Percentiles rank a stretch among this genome's conserved stretches.
These are phyloP conservation scores for Cryptoleucopteryx plumbea DNA, from an alignment of 2,113 vertebrate species.

Conservation along the genomic window DNA sequence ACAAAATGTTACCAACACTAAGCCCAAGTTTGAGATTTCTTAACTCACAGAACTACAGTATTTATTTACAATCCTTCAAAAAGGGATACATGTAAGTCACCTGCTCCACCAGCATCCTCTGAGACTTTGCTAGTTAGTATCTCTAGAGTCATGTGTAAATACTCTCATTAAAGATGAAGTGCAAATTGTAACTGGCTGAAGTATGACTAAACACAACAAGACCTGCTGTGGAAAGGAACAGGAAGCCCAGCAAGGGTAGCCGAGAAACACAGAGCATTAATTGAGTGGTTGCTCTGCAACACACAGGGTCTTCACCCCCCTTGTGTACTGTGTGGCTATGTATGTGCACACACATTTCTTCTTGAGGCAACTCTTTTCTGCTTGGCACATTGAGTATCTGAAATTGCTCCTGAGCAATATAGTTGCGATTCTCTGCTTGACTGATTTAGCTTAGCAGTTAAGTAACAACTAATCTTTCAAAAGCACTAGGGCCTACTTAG, in stretches of 20 bases:
- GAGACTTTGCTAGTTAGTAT: background rate
- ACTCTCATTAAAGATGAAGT: background rate
- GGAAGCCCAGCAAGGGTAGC: background rate
- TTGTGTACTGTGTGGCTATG: background rate
- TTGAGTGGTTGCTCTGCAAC: background rate
- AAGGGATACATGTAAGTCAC: background rate
- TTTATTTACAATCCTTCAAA: background rate
- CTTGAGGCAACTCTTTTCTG: constrained; percentile 16
- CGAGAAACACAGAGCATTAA: background rate
- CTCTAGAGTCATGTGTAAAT: background rate
- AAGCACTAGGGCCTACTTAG: constrained; percentile 64
- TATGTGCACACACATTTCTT: background rate
- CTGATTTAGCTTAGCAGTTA: constrained; percentile 64
- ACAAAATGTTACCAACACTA: background rate
- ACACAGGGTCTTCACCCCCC: background rate
- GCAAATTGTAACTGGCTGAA: background rate
- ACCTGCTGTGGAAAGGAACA: background rate
- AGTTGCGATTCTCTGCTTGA: constrained; percentile 48
- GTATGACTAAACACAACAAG: fast-evolving
- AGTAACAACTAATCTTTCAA: constrained; percentile 65
- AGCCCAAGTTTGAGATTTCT: background rate
- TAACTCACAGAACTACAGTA: background rate
- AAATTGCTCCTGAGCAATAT: constrained; percentile 1
- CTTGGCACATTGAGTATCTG: background rate
- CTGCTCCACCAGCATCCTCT: background rate